Percentiles rank a stretch among this genome's conserved stretches.
phyloP scores from a whole-genome alignment of 2,888 invertebrate species.

The Nephrotoma flavescens region DNA sequence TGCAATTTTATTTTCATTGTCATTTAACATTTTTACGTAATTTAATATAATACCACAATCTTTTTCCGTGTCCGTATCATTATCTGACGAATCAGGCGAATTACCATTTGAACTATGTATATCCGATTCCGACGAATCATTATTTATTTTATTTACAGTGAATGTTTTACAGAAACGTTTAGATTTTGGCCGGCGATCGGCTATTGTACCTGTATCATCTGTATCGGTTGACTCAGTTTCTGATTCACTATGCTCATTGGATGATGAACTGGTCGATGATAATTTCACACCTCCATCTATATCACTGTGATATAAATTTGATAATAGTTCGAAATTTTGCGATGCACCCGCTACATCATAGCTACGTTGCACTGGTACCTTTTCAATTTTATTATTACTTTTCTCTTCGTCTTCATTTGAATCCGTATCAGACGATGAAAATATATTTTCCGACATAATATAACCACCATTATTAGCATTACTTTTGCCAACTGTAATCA shows the following conservation, averaged over 20 bases:
- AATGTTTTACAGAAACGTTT: constrained; percentile 49
- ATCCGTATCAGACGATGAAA: constrained; percentile 32
- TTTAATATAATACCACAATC: constrained; percentile 33
- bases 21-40: constrained; percentile 23
- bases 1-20: constrained; percentile 11
- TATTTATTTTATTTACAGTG: constrained; percentile 42
- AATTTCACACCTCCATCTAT: constrained; percentile 23
- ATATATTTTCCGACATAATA: constrained; percentile 38
- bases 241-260: constrained; percentile 33
- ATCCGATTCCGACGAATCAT: constrained; percentile 41
- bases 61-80: constrained; percentile 40
- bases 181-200: constrained; percentile 34
- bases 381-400: constrained; percentile 5
- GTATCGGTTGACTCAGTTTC: constrained; percentile 31
- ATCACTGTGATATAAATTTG: constrained; percentile 11
- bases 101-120: constrained; percentile 38
- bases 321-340: constrained; percentile 13
- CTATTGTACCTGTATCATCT: constrained; percentile 40
- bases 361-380: constrained; percentile 21
- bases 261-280: constrained; percentile 25
- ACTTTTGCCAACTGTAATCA: constrained; percentile 18
- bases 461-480: constrained; percentile 22
- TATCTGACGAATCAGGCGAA: constrained; percentile 48
- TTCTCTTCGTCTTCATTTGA: constrained; percentile 12
- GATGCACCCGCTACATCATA: constrained; percentile 22